Evolutionary conservation across 2,113 vertebrate species (phyloP).

Genomic region (Romanogobio albipinnatus): DNA sequence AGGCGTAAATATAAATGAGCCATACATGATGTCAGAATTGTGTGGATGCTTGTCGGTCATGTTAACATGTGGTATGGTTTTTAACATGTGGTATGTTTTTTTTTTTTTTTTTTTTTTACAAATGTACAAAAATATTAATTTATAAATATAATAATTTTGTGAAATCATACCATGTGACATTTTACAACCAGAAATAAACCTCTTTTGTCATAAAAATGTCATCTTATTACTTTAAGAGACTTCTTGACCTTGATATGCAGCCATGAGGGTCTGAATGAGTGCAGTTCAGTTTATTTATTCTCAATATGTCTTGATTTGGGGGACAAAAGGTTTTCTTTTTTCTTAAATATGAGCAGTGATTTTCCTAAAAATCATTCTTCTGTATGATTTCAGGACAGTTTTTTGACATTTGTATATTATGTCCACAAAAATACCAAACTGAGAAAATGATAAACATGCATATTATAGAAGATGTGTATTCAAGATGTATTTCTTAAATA

Average conservation of each 20-base stretch:
- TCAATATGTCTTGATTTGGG: background rate
- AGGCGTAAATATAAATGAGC: constrained; percentile 6
- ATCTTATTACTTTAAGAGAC: background rate
- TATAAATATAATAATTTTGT: background rate
- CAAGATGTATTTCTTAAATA: background rate
- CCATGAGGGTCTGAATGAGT: background rate
- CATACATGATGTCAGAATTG: background rate
- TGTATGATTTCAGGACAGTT: too few relatives aligned
- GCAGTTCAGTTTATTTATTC: background rate
- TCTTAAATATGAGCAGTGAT: background rate
- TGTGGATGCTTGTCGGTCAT: background rate
- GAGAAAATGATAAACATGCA: background rate
- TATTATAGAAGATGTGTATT: background rate
- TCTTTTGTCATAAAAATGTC: background rate
- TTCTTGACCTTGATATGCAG: background rate
- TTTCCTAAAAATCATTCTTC: background rate
- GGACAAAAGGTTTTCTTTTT: background rate
- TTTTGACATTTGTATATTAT: too few relatives aligned
- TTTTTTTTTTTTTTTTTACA: too few relatives aligned
- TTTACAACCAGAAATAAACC: background rate
- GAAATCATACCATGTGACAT: background rate
- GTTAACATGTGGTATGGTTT: background rate
- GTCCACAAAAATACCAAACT: background rate
- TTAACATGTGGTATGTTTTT: background rate
- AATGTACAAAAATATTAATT: background rate